Conservation (phyloP, 2,113 vertebrate species). For the Centrocercus urophasianus region DNA sequence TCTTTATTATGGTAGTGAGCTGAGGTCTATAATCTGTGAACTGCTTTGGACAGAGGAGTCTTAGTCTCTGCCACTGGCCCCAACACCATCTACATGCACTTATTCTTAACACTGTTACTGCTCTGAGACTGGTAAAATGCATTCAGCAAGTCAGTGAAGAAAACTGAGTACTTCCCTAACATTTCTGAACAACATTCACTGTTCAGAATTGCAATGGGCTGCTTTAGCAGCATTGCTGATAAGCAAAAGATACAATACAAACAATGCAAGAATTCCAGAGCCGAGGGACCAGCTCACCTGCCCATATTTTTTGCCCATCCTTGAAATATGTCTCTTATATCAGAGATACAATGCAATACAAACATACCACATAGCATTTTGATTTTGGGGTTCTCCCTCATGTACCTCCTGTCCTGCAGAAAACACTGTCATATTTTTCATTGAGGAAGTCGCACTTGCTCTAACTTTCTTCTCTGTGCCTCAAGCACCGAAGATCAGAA, state of each 20-base stretch:
- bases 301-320: background rate
- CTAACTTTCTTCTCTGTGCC: background rate
- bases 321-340: background rate
- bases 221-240: background rate
- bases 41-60: background rate
- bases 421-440: background rate
- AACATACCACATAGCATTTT: background rate
- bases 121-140: background rate
- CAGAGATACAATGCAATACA: background rate
- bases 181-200: background rate
- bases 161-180: background rate
- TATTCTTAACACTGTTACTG: background rate
- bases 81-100: background rate
- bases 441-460: rapidly evolving
- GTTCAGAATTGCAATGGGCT: background rate
- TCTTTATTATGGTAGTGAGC: background rate
- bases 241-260: background rate
- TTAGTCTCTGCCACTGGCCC: background rate
- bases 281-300: background rate
- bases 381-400: background rate
- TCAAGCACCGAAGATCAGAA: rapidly evolving
- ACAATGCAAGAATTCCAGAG: background rate
- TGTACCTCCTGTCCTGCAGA: background rate
- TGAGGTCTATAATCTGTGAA: background rate
- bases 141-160: background rate